Percentiles rank a stretch among this genome's conserved stretches.
phyloP scores from a whole-genome alignment of 2,797 vertebrate genomes.

The Cottoperca gobio region DNA sequence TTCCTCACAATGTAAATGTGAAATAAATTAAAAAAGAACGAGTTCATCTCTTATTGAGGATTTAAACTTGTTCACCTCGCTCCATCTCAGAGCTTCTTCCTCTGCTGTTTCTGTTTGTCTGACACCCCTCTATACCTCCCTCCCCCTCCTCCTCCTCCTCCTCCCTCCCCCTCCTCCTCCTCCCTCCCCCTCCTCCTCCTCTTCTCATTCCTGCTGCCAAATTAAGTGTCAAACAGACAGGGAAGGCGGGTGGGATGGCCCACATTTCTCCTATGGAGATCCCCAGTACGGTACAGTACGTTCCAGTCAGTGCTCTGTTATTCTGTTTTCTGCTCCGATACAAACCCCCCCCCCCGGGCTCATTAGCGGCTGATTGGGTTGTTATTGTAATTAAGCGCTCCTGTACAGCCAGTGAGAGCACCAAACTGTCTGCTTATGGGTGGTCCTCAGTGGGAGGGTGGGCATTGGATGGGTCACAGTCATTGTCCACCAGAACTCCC shows the following conservation, averaged over 20 bases:
- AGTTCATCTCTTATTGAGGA: slow-evolving; percentile 17
- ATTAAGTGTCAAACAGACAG: slow-evolving; percentile 78
- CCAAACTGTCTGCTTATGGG: slow-evolving; percentile 70
- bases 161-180: neutral
- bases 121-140: slow-evolving; percentile 35
- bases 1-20: neutral
- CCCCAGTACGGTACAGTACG: slow-evolving; percentile 67
- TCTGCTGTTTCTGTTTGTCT: slow-evolving; percentile 60
- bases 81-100: slow-evolving; percentile 31
- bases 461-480: slow-evolving; percentile 46
- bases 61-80: slow-evolving; percentile 32
- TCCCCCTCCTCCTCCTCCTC: slow-evolving; percentile 19
- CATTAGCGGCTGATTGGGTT: slow-evolving; percentile 77
- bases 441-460: slow-evolving; percentile 70
- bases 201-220: slow-evolving; percentile 77
- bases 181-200: slow-evolving; percentile 23
- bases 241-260: slow-evolving; percentile 69
- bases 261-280: slow-evolving; percentile 72
- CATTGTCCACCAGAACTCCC: slow-evolving; percentile 59
- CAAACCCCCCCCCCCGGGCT: slow-evolving; percentile 30
- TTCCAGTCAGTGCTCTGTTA: slow-evolving; percentile 58
- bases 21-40: neutral
- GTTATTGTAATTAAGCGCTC: slow-evolving; percentile 79
- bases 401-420: slow-evolving; percentile 69
- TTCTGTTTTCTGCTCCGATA: slow-evolving; percentile 50